phyloP scores from a whole-genome alignment of 2,113 vertebrate species.

The Galbula dea region DNA sequence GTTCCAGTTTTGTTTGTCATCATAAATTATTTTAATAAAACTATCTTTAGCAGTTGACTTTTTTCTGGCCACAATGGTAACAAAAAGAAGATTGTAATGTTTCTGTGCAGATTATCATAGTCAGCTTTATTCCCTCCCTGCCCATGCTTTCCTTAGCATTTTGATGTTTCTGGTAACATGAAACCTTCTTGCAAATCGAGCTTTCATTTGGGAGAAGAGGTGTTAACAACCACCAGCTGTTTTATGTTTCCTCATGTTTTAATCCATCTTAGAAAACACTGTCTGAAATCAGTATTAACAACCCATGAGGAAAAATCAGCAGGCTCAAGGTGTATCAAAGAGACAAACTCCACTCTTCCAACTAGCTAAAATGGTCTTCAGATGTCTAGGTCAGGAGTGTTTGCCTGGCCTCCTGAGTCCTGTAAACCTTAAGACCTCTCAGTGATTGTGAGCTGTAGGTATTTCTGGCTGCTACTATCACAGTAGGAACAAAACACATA shows the following conservation, averaged over 20 bases:
- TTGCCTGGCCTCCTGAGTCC: accelerated
- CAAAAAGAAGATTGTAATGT: neutral
- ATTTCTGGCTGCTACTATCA: neutral
- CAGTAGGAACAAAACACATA: neutral
- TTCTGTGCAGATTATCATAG: neutral
- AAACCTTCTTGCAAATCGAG: neutral
- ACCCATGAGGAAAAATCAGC: neutral
- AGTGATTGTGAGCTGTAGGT: neutral
- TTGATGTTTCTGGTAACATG: neutral
- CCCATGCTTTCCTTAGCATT: neutral
- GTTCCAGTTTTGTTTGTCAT: neutral
- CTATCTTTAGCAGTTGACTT: neutral
- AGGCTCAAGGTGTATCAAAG: neutral
- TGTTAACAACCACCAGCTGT: neutral
- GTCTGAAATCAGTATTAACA: neutral
- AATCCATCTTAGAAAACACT: neutral
- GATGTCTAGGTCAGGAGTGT: neutral
- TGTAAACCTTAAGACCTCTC: neutral
- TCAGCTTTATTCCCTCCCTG: neutral
- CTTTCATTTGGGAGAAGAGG: neutral
- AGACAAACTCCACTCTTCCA: neutral
- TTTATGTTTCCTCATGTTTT: neutral
- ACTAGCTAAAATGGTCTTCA: neutral
- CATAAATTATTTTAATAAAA: neutral
- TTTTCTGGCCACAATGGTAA: neutral